These are phyloP conservation scores for Melanotaenia duboulayi DNA, from an alignment of 2,113 vertebrate genomes.

Conservation along the genomic window DNA sequence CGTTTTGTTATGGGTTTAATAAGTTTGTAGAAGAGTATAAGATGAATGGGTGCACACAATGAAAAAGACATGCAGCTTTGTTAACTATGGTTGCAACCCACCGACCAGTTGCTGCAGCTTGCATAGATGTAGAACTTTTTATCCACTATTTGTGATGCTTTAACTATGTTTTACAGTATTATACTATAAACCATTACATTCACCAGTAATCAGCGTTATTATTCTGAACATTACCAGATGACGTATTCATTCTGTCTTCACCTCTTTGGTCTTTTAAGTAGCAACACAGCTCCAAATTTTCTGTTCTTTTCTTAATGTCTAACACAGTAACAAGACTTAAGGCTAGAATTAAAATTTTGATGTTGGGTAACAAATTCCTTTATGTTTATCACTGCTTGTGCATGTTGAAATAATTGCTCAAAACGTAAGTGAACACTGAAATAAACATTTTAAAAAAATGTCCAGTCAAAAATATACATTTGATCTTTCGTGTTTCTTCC, in stretches of 20 bases:
- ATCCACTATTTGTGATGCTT: background rate
- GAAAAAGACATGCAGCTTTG: slow-evolving; percentile 12
- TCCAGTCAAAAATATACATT: slow-evolving; percentile 14
- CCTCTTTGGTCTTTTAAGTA: background rate
- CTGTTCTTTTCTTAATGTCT: background rate
- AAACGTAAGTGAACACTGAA: slow-evolving; percentile 6
- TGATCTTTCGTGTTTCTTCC: slow-evolving; percentile 18
- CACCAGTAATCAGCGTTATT: background rate
- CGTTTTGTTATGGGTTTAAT: slow-evolving; percentile 33
- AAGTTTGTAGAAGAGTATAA: slow-evolving; percentile 62
- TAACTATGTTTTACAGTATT: background rate
- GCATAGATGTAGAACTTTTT: background rate
- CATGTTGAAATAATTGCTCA: background rate
- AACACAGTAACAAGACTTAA: background rate
- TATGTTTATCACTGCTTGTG: slow-evolving; percentile 7
- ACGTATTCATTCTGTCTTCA: background rate
- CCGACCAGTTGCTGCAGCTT: background rate
- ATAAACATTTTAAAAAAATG: background rate
- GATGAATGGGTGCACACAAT: slow-evolving; percentile 72
- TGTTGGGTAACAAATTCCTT: background rate
- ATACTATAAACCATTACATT: background rate
- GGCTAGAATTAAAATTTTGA: slow-evolving; percentile 7
- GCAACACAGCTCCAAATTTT: no score
- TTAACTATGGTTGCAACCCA: background rate
- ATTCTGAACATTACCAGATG: background rate